Evolutionary conservation across 2,797 vertebrate genomes (phyloP).

Genomic region (Gobio occitaniae): DNA sequence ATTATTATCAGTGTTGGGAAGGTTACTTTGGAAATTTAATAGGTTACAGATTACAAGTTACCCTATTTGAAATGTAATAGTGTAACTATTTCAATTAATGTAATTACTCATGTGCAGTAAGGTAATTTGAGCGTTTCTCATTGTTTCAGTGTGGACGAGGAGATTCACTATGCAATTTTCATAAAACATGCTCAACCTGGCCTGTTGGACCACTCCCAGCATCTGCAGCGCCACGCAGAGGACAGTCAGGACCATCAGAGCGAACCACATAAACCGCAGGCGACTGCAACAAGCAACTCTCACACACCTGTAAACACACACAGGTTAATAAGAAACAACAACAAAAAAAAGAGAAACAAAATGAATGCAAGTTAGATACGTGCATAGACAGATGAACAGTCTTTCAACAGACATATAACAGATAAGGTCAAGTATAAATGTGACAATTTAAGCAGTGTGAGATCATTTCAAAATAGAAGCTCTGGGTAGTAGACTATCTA

Average conservation of each 20-base stretch:
- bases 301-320: constrained; percentile 71
- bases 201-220: constrained; percentile 69
- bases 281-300: constrained; percentile 69
- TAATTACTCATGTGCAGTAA: not conserved
- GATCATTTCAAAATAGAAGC: not conserved
- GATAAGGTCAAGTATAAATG: not conserved
- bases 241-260: constrained; percentile 73
- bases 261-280: constrained; percentile 71
- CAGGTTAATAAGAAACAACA: not conserved
- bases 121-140: accelerated
- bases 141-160: not conserved
- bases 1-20: too few species aligned
- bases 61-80: too few species aligned
- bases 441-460: not conserved
- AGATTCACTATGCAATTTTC: not conserved
- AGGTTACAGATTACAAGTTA: too few species aligned
- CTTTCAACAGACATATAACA: not conserved
- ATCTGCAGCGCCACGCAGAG: constrained; percentile 76
- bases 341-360: not conserved
- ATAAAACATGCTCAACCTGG: constrained; percentile 67
- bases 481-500: not conserved
- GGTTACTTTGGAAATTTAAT: too few species aligned
- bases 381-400: not conserved
- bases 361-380: not conserved
- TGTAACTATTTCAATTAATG: too few species aligned